phyloP scores from a whole-genome alignment of 2,113 vertebrate species.

The Puntigrus tetrazona region DNA sequence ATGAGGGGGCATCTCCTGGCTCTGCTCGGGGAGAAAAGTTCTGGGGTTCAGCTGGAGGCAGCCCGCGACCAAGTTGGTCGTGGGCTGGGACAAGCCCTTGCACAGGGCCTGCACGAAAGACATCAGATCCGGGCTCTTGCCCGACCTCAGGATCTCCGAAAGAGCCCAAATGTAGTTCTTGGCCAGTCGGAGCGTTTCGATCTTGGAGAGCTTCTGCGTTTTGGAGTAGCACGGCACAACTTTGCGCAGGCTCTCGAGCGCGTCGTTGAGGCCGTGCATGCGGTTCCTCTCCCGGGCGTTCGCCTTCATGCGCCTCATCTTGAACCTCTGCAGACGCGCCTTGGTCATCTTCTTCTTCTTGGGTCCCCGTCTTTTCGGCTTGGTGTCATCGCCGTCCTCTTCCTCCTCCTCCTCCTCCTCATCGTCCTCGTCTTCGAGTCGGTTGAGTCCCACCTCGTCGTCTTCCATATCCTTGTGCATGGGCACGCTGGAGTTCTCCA shows the following conservation, averaged over 20 bases:
- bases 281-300: conserved; percentile 96
- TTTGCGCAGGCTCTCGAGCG: conserved; percentile 94
- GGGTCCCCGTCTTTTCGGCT: conserved; percentile 93
- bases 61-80: conserved; percentile 95
- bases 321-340: conserved; percentile 94
- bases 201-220: conserved; percentile 98
- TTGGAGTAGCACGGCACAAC: conserved; percentile 99
- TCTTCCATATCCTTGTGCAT: conserved; percentile 74
- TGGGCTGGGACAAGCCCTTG: conserved; percentile 97
- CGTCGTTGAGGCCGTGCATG: conserved; percentile 97
- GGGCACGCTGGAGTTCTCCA: conserved; percentile 73
- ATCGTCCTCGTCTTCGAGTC: conserved; percentile 82
- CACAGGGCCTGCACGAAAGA: conserved; percentile 96
- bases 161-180: conserved; percentile 99
- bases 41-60: conserved; percentile 96
- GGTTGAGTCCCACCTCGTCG: conserved; percentile 69
- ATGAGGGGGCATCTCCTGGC: conserved; percentile 84
- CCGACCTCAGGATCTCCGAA: conserved; percentile 92
- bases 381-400: conserved; percentile 89
- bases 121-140: conserved; percentile 93
- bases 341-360: conserved; percentile 99
- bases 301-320: conserved; percentile 93
- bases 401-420: conserved; percentile 88
- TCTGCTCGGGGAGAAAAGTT: conserved; percentile 96
- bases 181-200: conserved; percentile 94